phyloP scores from a whole-genome alignment of 2,888 invertebrate genomes.

The Lacanobia wlatinum region DNA sequence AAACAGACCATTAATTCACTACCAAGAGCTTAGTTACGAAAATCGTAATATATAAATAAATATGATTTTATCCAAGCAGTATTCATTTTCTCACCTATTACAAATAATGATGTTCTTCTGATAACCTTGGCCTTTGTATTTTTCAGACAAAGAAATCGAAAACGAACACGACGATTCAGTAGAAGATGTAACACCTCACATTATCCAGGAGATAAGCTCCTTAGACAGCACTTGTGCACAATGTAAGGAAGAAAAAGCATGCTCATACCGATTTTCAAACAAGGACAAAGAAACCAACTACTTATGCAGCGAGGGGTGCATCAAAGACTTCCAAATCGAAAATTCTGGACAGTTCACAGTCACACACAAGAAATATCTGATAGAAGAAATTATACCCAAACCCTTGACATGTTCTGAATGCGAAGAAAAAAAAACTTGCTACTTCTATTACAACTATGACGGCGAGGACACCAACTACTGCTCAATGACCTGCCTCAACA shows the following conservation, averaged over 20 bases:
- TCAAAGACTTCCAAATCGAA: constrained; percentile 82
- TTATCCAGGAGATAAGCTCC: constrained; percentile 83
- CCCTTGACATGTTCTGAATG: constrained; percentile 82
- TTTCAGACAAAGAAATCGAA: constrained; percentile 88
- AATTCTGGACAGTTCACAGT: constrained; percentile 80
- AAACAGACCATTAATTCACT: no score
- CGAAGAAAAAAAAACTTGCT: constrained; percentile 84
- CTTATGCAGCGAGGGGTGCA: constrained; percentile 89
- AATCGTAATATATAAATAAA: neutral
- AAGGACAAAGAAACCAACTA: constrained; percentile 78
- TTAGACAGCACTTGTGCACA: constrained; percentile 84
- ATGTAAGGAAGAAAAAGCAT: constrained; percentile 80
- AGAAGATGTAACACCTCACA: constrained; percentile 75
- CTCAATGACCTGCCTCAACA: constrained; percentile 89
- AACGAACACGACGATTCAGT: constrained; percentile 86
- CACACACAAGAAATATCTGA: constrained; percentile 80
- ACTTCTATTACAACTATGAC: constrained; percentile 86
- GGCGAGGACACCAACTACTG: constrained; percentile 88
- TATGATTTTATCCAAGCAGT: neutral
- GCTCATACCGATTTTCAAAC: constrained; percentile 77
- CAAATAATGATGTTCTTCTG: neutral
- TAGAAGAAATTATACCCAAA: constrained; percentile 83
- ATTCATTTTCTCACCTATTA: neutral
- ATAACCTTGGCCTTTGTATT: neutral
- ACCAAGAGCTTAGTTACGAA: neutral